Conservation (phyloP, 2,888 invertebrate genomes). For the Andricus quercusramuli region DNA sequence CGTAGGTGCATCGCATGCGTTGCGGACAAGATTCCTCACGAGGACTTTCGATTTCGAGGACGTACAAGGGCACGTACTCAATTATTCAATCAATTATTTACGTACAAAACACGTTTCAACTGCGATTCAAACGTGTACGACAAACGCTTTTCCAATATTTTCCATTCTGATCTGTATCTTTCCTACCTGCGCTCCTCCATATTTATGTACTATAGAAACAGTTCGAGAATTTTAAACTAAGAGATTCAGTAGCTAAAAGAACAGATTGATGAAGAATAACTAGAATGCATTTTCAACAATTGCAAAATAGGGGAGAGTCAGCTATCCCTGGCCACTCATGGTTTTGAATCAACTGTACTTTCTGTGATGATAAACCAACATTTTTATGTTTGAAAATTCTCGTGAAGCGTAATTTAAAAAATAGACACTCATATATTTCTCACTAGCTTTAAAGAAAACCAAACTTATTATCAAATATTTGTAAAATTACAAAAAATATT, state of each 20-base stretch:
- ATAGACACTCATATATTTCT: too few species aligned
- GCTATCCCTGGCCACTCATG: too few species aligned
- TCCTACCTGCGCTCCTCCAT: background rate
- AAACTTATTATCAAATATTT: too few species aligned
- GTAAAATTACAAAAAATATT: too few species aligned
- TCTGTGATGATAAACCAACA: too few species aligned
- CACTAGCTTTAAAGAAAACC: too few species aligned
- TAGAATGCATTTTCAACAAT: too few species aligned
- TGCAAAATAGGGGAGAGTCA: too few species aligned
- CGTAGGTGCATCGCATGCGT: conserved; percentile 35
- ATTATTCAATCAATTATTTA: conserved; percentile 30
- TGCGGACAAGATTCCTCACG: conserved; percentile 26
- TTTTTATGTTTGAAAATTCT: too few species aligned
- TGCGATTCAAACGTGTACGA: background rate
- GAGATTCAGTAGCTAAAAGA: background rate
- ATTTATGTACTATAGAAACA: background rate
- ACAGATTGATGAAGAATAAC: background rate
- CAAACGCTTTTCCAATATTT: background rate
- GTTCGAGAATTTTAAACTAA: background rate
- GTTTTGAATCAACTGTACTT: too few species aligned
- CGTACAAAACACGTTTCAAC: background rate
- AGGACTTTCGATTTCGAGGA: conserved; percentile 40
- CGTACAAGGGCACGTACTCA: conserved; percentile 33
- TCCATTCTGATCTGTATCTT: background rate
- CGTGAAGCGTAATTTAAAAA: too few species aligned